Evolutionary conservation across 2,113 vertebrate species (phyloP).

Genomic region (Sterrhoptilus dennistouni): DNA sequence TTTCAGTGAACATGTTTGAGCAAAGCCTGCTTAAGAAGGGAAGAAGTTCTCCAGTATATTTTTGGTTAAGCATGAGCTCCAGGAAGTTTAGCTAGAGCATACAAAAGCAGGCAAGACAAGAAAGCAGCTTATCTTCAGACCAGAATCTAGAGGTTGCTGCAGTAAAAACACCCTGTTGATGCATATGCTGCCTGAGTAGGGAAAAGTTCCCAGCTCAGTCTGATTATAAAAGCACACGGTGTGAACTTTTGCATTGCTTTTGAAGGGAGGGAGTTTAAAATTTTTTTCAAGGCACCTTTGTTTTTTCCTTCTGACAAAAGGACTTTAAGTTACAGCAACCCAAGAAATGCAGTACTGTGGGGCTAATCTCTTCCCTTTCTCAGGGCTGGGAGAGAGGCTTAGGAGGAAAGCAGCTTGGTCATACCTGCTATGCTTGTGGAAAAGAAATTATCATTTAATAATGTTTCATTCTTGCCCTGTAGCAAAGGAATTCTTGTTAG

Average conservation of each 20-base stretch:
- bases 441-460: not conserved
- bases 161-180: not conserved
- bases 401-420: not conserved
- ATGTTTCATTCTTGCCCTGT: not conserved
- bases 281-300: not conserved
- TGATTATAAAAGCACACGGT: not conserved
- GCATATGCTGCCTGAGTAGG: not conserved
- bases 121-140: not conserved
- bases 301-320: not conserved
- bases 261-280: not conserved
- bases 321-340: not conserved
- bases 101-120: not conserved
- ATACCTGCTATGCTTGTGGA: not conserved
- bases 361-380: not conserved
- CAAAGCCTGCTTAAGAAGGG: conserved; percentile 48
- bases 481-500: not conserved
- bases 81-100: not conserved
- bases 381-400: not conserved
- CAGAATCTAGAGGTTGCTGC: not conserved
- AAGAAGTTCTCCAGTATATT: not conserved
- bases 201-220: not conserved
- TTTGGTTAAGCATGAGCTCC: conserved; percentile 1
- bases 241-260: not conserved
- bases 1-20: not conserved
- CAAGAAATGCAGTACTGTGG: not conserved